Conservation (phyloP, 2,888 invertebrate genomes). For the Drosophila aldrichi region DNA sequence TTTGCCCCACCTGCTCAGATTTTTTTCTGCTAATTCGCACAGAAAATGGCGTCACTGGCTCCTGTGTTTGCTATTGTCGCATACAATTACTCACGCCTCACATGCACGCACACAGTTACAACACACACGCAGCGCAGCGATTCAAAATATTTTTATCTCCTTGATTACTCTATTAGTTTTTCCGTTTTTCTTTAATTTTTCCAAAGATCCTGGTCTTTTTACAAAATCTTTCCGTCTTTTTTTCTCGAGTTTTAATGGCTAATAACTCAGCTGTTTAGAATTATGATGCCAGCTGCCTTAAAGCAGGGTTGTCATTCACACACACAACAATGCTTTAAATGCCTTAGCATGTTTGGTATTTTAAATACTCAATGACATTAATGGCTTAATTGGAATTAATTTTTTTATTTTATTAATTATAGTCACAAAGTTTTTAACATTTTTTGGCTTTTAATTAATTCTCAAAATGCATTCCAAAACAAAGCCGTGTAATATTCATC, state of each 20-base stretch:
- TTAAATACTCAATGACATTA: not conserved
- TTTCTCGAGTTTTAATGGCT: slow-evolving; percentile 46
- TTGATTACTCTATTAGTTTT: not conserved
- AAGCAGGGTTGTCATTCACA: slow-evolving; percentile 31
- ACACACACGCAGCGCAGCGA: slow-evolving; percentile 16
- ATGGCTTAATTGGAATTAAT: not conserved
- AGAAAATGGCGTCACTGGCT: slow-evolving; percentile 78
- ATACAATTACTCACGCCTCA: slow-evolving; percentile 48
- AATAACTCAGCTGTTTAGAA: slow-evolving; percentile 61
- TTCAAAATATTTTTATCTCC: slow-evolving; percentile 7
- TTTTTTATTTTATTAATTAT: not conserved
- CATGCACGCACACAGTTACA: slow-evolving; percentile 15
- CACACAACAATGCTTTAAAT: not conserved
- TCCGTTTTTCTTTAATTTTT: slow-evolving; percentile 24
- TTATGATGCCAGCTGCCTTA: slow-evolving; percentile 53
- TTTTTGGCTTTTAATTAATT: not conserved
- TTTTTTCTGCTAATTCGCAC: slow-evolving; percentile 68
- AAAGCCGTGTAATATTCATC: too few species aligned
- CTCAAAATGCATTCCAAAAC: not conserved
- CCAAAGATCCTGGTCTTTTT: slow-evolving; percentile 41
- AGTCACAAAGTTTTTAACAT: not conserved
- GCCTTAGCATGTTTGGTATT: slow-evolving; percentile 20
- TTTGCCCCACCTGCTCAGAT: slow-evolving; percentile 76
- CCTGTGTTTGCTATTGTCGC: slow-evolving; percentile 54
- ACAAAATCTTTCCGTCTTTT: slow-evolving; percentile 31